Conservation (phyloP, 2,888 invertebrate species). For the Mythimna ferrago region DNA sequence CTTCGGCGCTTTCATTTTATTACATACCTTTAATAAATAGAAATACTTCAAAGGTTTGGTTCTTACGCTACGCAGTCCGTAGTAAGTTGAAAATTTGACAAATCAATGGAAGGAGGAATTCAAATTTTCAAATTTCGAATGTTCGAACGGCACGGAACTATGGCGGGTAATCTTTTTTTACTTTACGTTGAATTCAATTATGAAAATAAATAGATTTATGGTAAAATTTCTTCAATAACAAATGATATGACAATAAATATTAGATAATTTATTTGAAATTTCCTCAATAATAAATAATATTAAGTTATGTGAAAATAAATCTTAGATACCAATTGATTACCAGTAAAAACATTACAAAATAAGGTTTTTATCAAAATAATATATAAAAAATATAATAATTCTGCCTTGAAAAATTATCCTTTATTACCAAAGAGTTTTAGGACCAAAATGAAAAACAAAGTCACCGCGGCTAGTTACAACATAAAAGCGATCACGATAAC, state of each 20-base stretch:
- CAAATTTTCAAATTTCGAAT: conserved; percentile 18
- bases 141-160: not conserved
- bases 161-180: not conserved
- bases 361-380: not conserved
- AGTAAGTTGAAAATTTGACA: conserved; percentile 18
- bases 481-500: conserved; percentile 45
- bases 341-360: too few relatives aligned
- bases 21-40: conserved; percentile 28
- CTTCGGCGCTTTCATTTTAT: conserved; percentile 25
- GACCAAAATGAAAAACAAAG: conserved; percentile 22
- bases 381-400: not conserved
- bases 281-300: not conserved
- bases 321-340: too few relatives aligned
- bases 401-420: not conserved
- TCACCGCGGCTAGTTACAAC: conserved; percentile 26
- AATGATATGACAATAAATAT: too few relatives aligned
- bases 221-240: not conserved
- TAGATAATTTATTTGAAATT: not conserved
- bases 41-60: conserved; percentile 40
- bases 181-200: not conserved
- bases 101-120: conserved; percentile 37
- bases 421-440: not conserved
- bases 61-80: not conserved
- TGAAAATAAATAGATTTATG: not conserved
- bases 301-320: too few relatives aligned